Base-by-base conservation (phyloP, 2,113 vertebrate genomes). In the Scophthalmus maximus region DNA sequence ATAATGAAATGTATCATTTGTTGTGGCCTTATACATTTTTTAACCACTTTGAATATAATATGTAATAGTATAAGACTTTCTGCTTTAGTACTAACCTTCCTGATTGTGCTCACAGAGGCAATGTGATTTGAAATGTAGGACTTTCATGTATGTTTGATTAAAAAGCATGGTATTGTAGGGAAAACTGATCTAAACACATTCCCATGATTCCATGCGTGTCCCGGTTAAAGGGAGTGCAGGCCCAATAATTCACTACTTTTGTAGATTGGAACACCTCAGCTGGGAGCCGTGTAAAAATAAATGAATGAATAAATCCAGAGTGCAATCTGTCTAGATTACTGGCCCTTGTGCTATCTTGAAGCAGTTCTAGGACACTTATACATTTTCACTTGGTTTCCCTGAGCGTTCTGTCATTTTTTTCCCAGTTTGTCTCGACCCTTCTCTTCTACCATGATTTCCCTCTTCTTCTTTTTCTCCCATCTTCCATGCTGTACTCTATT, bases 291-390 rank as follows among this genome's bases (percentile, higher is more conserved):
- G 30, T 73, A 62, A 25, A 72, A 64, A 75, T 32, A 5, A 32
- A 32, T 4, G 8, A 22, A 42, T 20, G 29, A 69, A 70, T 70
- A 22, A 36, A n/a, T 30, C 53, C 46, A 57, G 29, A 26, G 44
- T 47, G 57, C 50, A 76, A 76, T 85, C 62, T 62, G 40, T 86
- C 65, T 53, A 12, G 44, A 68, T 81, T 73, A 70, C 60, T 46
- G 44, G 47, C 42, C 68, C 68, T 74, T 2, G 20, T 55, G 60
- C 36, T 72, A 62, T 78, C 60, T 71, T 64, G 38, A 79, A 82
- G 75, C 81, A 82, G 84, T 87, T 79, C 71, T 29, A 69, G 18
- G 5, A 1, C 61, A 72, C 38, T 73, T 76, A 73, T 71, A 79
- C 66, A 50, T 38, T 61, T 55, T 62, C 74, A 63, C 42, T 22